Conservation (phyloP, 1,140 invertebrate genomes). For the Macrostomum lignano region DNA sequence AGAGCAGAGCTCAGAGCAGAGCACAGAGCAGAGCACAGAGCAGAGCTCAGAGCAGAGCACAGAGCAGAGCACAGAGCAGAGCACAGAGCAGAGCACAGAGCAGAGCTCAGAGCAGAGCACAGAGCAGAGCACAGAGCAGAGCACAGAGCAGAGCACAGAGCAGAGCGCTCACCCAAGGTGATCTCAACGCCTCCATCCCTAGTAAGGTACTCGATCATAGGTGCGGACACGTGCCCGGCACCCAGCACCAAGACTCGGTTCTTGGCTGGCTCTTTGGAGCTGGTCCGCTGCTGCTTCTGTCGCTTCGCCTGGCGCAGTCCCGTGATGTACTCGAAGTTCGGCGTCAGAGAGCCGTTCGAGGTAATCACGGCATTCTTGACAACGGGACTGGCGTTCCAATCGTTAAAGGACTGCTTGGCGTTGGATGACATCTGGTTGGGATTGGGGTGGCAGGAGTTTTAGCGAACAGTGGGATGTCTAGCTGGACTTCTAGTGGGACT, state of each 20-base stretch:
- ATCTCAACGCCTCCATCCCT: slow-evolving; percentile 46
- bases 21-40: no score
- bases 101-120: no score
- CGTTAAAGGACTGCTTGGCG: slow-evolving; percentile 47
- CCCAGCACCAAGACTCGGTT: slow-evolving; percentile 53
- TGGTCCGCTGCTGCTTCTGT: slow-evolving; percentile 13
- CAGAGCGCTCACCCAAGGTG: slow-evolving; percentile 54
- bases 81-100: no score
- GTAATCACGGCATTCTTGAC: slow-evolving; percentile 72
- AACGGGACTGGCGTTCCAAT: slow-evolving; percentile 41
- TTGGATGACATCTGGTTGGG: slow-evolving; percentile 61
- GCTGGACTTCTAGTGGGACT: no score
- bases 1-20: no score
- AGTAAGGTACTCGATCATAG: slow-evolving; percentile 67
- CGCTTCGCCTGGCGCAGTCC: slow-evolving; percentile 40
- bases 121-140: no score
- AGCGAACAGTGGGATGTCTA: no score
- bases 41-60: no score
- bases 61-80: no score
- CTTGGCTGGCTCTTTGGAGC: slow-evolving; percentile 20
- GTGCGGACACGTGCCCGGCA: slow-evolving; percentile 68
- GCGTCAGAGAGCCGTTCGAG: slow-evolving; percentile 64
- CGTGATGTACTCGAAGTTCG: slow-evolving; percentile 72
- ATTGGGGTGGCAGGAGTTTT: no score
- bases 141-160: no score